phyloP scores from a whole-genome alignment of 2,888 invertebrate genomes.

The Drosophila gaucha region DNA sequence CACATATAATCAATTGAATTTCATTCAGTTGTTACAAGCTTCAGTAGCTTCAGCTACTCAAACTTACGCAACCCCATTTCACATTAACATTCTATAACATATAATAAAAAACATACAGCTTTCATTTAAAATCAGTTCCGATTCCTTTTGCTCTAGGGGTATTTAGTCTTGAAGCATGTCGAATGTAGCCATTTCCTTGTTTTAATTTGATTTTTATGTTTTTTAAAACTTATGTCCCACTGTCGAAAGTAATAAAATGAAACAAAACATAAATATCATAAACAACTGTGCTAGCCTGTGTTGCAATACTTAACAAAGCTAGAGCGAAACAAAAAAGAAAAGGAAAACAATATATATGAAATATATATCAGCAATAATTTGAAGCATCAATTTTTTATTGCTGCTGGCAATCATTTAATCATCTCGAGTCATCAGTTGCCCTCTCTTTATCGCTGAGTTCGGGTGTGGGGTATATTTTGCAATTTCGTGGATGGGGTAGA shows the following conservation, averaged over 20 bases:
- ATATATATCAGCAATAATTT: slow-evolving; percentile 76
- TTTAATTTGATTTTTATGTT: slow-evolving; percentile 9
- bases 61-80: background rate
- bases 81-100: background rate
- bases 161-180: background rate
- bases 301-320: slow-evolving; percentile 3
- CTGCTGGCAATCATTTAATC: slow-evolving; percentile 77
- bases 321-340: background rate
- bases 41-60: background rate
- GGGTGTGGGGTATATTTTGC: slow-evolving; percentile 6
- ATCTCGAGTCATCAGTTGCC: slow-evolving; percentile 75
- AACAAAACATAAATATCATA: slow-evolving; percentile 34
- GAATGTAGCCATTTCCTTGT: background rate
- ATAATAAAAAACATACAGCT: background rate
- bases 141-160: background rate
- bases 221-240: slow-evolving; percentile 17
- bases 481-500: background rate
- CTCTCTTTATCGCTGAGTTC: slow-evolving; percentile 14
- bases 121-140: background rate
- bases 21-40: no score
- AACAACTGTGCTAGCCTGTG: slow-evolving; percentile 2
- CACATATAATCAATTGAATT: background rate
- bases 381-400: slow-evolving; percentile 75
- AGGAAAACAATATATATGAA: slow-evolving; percentile 5
- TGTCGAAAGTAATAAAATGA: slow-evolving; percentile 31